Conservation (phyloP, 1,140 invertebrate species). For the Gonatopus flavifemur region DNA sequence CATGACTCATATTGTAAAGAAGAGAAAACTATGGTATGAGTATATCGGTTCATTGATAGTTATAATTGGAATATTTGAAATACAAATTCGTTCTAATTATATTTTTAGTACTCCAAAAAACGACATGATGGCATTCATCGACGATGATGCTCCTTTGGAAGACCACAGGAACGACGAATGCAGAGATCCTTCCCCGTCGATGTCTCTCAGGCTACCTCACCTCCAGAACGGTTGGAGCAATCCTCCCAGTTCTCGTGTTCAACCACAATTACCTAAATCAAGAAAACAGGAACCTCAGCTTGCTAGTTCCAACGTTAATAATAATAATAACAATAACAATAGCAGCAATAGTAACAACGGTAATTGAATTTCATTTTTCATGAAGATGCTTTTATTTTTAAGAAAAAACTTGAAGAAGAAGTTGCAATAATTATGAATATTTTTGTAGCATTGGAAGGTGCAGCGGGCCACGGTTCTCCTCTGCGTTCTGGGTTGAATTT, state of each 20-base stretch:
- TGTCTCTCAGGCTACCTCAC: conserved; percentile 32
- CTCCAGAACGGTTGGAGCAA: conserved; percentile 50
- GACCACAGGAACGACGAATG: conserved; percentile 34
- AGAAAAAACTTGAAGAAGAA: neutral
- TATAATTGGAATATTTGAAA: no score
- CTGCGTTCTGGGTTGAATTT: conserved; percentile 61
- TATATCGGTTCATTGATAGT: neutral
- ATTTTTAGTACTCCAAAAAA: conserved; percentile 50
- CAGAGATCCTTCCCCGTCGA: conserved; percentile 33
- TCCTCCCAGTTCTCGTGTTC: conserved; percentile 21
- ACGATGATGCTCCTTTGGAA: conserved; percentile 51
- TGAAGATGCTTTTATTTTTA: neutral
- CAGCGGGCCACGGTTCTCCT: conserved; percentile 59
- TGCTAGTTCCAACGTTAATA: conserved; percentile 49
- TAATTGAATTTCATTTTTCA: no score
- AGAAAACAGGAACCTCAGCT: conserved; percentile 34
- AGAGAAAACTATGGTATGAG: neutral
- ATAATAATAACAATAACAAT: conserved; percentile 58
- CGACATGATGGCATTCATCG: conserved; percentile 58
- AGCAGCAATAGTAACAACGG: conserved; percentile 32
- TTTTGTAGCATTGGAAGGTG: conserved; percentile 31
- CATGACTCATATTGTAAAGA: neutral
- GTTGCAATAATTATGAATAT: neutral
- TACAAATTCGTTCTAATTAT: neutral
- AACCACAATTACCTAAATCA: conserved; percentile 25